Evolutionary conservation across 2,113 vertebrate species (phyloP), one percentile per base, ranked within the genome.

Genomic region (Platichthys flesus): DNA sequence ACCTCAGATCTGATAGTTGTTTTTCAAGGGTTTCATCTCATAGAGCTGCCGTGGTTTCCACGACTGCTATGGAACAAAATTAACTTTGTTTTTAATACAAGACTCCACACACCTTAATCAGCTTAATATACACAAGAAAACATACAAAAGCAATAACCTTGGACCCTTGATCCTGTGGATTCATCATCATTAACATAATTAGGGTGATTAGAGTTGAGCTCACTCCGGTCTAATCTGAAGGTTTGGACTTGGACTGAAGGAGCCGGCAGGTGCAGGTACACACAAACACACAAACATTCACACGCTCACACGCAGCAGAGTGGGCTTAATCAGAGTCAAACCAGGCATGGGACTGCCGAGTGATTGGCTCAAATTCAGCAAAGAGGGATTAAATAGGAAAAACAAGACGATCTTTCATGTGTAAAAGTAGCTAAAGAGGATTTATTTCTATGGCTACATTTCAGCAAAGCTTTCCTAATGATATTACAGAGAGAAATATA

Each of bases 391-490:
- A 70, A 69, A 85, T 31, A 3, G 9, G 0, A 20, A 72, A 69
- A 80, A 69, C 68, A 77, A 67, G 28, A 3, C 40, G 54, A 52
- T 67, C 35, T 57, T 57, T 78, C 67, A 68, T 75, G 42, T 42
- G 8, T 70, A 61, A 31, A 31, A 69, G 3, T 49, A 35, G 62
- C 37, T 58, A 54, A 52, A 42, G 24, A 26, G 60, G 71, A 83
- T 85, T 82, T 71, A 73, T 84, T 85, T 70, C 66, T 59, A 59
- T 74, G 69, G n/a, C 16, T 40, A 59, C 6, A 58, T 58, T 74
- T 31, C 31, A 59, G 3, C 8, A 63, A 54, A 20, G 5, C 18
- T 64, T 58, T 56, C 16, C 5, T 49, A 5, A 57, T 67, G 1
- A 31, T 62, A 55, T 20, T 49, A 1, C 4, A 14, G 14, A 9